Conservation (phyloP, 92 coral and sea anemone species). For the Parazoanthus darwini region DNA sequence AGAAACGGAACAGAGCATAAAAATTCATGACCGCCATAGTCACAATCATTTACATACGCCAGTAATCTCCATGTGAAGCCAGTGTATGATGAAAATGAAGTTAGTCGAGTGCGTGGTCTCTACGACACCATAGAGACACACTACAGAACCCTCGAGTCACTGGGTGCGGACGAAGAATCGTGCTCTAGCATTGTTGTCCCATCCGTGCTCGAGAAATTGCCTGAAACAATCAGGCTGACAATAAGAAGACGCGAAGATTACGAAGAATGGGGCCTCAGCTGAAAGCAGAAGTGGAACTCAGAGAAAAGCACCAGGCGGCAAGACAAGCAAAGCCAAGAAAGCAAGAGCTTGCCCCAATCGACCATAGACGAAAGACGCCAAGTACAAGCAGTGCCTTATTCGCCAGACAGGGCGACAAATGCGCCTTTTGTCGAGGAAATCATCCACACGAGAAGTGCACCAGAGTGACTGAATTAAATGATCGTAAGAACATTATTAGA, state of each 20-base stretch:
- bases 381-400: neutral
- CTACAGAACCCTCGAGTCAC: slow-evolving; percentile 16
- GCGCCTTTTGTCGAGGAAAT: slow-evolving; percentile 19
- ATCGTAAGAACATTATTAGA: neutral
- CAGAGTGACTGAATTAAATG: no score
- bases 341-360: neutral
- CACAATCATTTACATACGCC: no score
- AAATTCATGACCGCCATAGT: no score
- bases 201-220: neutral
- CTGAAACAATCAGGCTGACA: neutral
- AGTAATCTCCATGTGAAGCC: neutral
- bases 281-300: neutral
- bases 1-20: no score
- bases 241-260: slow-evolving; percentile 19
- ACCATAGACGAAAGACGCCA: neutral
- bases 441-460: neutral
- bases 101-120: neutral
- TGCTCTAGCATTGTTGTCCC: slow-evolving; percentile 39
- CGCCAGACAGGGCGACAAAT: neutral
- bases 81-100: neutral
- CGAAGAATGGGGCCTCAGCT: slow-evolving; percentile 14
- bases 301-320: slow-evolving; percentile 34
- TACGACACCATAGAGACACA: slow-evolving; percentile 25
- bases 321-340: slow-evolving; percentile 3
- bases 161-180: slow-evolving; percentile 16